Conservation (phyloP, 1,140 invertebrate genomes). For the Brachionus rubens region DNA sequence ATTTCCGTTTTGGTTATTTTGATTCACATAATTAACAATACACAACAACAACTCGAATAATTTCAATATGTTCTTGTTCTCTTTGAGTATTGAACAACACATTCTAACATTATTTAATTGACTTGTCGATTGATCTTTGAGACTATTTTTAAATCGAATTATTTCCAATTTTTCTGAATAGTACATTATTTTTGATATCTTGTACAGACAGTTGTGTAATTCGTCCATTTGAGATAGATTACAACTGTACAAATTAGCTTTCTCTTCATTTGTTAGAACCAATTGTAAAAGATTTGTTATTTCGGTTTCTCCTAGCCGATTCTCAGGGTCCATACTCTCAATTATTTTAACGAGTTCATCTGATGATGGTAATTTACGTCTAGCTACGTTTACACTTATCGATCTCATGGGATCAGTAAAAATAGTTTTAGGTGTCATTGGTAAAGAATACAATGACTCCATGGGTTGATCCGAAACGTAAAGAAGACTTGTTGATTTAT, state of each 20-base stretch:
- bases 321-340: constrained; percentile 9
- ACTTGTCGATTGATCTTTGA: background rate
- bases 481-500: background rate
- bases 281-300: constrained; percentile 24
- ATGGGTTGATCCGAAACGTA: background rate
- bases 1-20: constrained; percentile 43
- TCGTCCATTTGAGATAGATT: constrained; percentile 34
- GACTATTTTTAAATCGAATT: constrained; percentile 19
- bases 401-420: constrained; percentile 2
- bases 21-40: constrained; percentile 38
- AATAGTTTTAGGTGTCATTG: constrained; percentile 1
- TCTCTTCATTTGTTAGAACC: constrained; percentile 4
- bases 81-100: constrained; percentile 3
- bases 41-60: constrained; percentile 27
- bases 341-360: constrained; percentile 24
- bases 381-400: constrained; percentile 18
- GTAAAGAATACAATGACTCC: background rate
- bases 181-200: constrained; percentile 38
- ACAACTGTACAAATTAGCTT: constrained; percentile 16
- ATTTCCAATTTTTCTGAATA: constrained; percentile 28
- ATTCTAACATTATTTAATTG: background rate
- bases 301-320: background rate
- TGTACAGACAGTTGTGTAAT: constrained; percentile 28
- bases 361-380: constrained; percentile 2
- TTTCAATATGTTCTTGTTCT: constrained; percentile 21